These are phyloP conservation scores for Neomonachus schauinslandi DNA, from an alignment of 2,113 vertebrate species.

Conservation along the genomic window DNA sequence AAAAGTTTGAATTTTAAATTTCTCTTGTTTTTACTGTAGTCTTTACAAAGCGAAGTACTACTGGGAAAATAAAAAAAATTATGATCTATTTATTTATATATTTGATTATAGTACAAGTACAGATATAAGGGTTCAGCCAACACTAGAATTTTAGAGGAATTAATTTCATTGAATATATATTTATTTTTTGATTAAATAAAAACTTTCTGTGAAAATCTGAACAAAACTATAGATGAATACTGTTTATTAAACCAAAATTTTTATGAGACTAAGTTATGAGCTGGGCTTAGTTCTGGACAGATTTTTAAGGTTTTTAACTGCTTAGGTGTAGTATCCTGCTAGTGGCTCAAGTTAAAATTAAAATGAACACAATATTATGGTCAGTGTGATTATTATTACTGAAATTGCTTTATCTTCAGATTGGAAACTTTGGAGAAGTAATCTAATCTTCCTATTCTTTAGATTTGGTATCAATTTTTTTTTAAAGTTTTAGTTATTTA, in stretches of 20 bases:
- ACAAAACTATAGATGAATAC: not conserved
- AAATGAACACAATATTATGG: not conserved
- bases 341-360: not conserved
- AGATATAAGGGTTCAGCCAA: not conserved
- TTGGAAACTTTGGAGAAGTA: not conserved
- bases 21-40: not conserved
- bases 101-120: not conserved
- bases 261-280: not conserved
- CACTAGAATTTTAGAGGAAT: not conserved
- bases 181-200: not conserved
- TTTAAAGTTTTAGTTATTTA: not conserved
- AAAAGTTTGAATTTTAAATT: not conserved
- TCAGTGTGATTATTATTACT: not conserved
- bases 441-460: not conserved
- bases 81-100: not conserved
- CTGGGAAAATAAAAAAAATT: not conserved
- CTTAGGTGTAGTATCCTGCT: not conserved
- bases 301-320: not conserved
- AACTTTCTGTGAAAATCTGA: not conserved
- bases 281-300: not conserved
- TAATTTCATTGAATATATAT: constrained; percentile 7
- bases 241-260: constrained; percentile 17
- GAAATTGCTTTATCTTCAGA: not conserved
- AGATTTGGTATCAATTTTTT: not conserved
- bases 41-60: not conserved